Percentiles rank a stretch among this genome's conserved stretches.
These are phyloP conservation scores for Danaus chrysippus DNA, from an alignment of 2,888 invertebrate species.

Conservation along the genomic window DNA sequence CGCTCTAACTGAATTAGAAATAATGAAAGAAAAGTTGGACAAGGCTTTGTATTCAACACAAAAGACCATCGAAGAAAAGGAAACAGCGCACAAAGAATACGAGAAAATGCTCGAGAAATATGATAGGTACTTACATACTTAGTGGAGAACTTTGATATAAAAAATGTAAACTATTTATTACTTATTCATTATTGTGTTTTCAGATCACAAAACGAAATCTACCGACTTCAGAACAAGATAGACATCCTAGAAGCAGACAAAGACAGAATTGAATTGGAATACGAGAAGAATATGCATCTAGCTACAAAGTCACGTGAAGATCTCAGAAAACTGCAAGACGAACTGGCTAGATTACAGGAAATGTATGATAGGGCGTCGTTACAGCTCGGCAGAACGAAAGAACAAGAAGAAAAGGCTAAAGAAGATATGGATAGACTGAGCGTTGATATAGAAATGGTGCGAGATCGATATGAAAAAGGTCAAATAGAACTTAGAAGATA, in stretches of 20 bases:
- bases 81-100: slow-evolving; percentile 92
- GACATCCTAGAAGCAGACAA: slow-evolving; percentile 93
- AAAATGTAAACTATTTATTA: slow-evolving; percentile 9
- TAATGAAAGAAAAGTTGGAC: slow-evolving; percentile 93
- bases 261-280: slow-evolving; percentile 90
- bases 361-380: slow-evolving; percentile 92
- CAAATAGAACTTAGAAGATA: slow-evolving; percentile 90
- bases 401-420: slow-evolving; percentile 94
- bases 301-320: slow-evolving; percentile 91
- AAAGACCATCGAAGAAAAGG: slow-evolving; percentile 92
- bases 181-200: slow-evolving; percentile 36
- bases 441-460: slow-evolving; percentile 91
- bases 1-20: slow-evolving; percentile 89
- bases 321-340: slow-evolving; percentile 91
- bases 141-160: slow-evolving; percentile 47
- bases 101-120: slow-evolving; percentile 96
- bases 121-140: slow-evolving; percentile 83
- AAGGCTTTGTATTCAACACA: slow-evolving; percentile 90
- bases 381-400: slow-evolving; percentile 91
- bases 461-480: slow-evolving; percentile 92
- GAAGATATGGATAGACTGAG: slow-evolving; percentile 87
- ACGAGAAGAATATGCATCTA: slow-evolving; percentile 89
- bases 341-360: slow-evolving; percentile 90
- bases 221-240: slow-evolving; percentile 91
- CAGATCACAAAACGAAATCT: slow-evolving; percentile 93